A percentile compares a stretch with the other conserved stretches of the same genome.
Evolutionary conservation across 2,888 invertebrate genomes (phyloP).

Genomic region (Glaucopsyche alexis): DNA sequence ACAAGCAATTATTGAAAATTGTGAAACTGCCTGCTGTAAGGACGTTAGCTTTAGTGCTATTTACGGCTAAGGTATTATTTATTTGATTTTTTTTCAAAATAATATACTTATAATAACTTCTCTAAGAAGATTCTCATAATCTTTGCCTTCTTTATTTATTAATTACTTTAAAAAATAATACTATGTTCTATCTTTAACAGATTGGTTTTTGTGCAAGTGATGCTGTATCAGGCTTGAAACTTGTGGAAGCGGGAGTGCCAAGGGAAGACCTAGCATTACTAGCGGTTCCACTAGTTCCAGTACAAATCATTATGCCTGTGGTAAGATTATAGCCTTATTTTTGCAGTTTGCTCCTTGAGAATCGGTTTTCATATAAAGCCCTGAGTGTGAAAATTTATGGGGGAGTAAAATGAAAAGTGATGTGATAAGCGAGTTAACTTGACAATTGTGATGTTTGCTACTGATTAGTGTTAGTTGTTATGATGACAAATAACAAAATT

Average conservation of each 20-base stretch:
- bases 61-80: constrained; percentile 90
- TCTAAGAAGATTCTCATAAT: no score
- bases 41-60: constrained; percentile 87
- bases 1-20: constrained; percentile 90
- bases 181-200: constrained; percentile 68
- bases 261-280: constrained; percentile 96
- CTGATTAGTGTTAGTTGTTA: no score
- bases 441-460: no score
- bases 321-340: constrained; percentile 75
- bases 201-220: constrained; percentile 97
- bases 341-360: no score
- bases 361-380: no score
- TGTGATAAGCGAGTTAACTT: no score
- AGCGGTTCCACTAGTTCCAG: constrained; percentile 95
- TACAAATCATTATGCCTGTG: constrained; percentile 95
- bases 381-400: no score
- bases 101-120: no score
- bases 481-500: no score
- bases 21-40: constrained; percentile 90
- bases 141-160: no score
- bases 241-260: constrained; percentile 97
- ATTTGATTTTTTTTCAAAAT: background rate
- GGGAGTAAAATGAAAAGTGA: no score
- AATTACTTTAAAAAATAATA: background rate
- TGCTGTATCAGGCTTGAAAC: constrained; percentile 95